Conservation (phyloP, 2,888 invertebrate species). For the Coremacera marginata region DNA sequence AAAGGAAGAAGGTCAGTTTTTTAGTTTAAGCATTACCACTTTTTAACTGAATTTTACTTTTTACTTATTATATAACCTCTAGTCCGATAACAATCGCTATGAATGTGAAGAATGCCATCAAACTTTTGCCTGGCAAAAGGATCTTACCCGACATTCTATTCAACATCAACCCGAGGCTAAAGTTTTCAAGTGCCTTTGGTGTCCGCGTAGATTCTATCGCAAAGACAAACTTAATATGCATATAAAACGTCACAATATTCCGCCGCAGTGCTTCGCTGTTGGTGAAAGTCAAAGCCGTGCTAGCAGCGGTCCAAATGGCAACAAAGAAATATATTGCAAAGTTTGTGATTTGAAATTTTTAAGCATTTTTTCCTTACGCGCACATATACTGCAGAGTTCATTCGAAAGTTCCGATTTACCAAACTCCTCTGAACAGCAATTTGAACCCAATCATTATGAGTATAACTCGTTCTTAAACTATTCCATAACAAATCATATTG, state of each 20-base stretch:
- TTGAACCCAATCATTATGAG: constrained; percentile 47
- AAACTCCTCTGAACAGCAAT: constrained; percentile 14
- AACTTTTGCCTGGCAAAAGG: constrained; percentile 56
- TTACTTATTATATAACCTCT: constrained; percentile 33
- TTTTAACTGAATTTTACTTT: neutral
- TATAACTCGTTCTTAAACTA: constrained; percentile 57
- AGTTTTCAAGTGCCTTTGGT: constrained; percentile 62
- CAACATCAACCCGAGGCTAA: constrained; percentile 57
- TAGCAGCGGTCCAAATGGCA: constrained; percentile 58
- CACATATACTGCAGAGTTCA: constrained; percentile 50
- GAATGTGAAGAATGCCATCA: constrained; percentile 55
- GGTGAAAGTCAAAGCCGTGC: constrained; percentile 57
- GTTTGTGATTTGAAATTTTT: constrained; percentile 57
- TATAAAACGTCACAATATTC: constrained; percentile 58
- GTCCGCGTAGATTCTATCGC: constrained; percentile 63
- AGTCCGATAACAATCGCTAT: constrained; percentile 42
- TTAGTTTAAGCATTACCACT: neutral
- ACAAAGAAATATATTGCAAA: constrained; percentile 59
- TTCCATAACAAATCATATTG: constrained; percentile 63
- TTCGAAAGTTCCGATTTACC: neutral
- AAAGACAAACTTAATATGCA: constrained; percentile 61
- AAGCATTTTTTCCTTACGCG: constrained; percentile 52
- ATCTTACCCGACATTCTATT: constrained; percentile 59
- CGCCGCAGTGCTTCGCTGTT: constrained; percentile 51
- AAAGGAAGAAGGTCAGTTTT: constrained; percentile 43